Conservation (phyloP, 2,888 invertebrate genomes). For the Hirtodrosophila histrioides region DNA sequence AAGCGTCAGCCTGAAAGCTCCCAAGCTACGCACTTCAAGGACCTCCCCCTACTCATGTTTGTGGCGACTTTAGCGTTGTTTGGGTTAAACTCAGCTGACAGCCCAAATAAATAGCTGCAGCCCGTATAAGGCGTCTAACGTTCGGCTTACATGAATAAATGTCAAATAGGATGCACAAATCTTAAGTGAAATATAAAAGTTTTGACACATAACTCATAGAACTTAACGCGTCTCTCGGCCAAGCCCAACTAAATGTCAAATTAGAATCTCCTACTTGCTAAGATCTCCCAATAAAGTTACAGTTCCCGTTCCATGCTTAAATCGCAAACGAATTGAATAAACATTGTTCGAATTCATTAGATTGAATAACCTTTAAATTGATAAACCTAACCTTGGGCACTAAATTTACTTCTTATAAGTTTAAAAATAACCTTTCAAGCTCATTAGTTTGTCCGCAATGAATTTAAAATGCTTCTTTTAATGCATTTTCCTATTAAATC, state of each 20-base stretch:
- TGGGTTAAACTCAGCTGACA: constrained; percentile 44
- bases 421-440: no score
- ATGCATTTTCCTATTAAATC: no score
- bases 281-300: constrained; percentile 3
- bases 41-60: constrained; percentile 14
- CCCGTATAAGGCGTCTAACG: neutral
- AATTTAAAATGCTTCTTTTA: no score
- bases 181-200: constrained; percentile 40
- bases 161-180: constrained; percentile 21
- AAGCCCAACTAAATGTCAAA: neutral
- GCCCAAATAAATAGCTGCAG: constrained; percentile 43
- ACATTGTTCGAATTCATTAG: neutral
- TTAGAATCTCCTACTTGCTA: neutral
- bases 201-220: constrained; percentile 22
- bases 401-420: no score
- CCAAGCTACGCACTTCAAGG: constrained; percentile 17
- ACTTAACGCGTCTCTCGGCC: neutral
- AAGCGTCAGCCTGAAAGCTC: constrained; percentile 57
- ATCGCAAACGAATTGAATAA: neutral
- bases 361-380: neutral
- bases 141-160: constrained; percentile 31
- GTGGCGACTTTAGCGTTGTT: constrained; percentile 23
- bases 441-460: no score
- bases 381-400: no score
- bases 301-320: neutral